A percentile compares a stretch with the other conserved stretches of the same genome.
Evolutionary conservation across 2,797 vertebrate genomes (phyloP).

Genomic region (Vireo griseus): DNA sequence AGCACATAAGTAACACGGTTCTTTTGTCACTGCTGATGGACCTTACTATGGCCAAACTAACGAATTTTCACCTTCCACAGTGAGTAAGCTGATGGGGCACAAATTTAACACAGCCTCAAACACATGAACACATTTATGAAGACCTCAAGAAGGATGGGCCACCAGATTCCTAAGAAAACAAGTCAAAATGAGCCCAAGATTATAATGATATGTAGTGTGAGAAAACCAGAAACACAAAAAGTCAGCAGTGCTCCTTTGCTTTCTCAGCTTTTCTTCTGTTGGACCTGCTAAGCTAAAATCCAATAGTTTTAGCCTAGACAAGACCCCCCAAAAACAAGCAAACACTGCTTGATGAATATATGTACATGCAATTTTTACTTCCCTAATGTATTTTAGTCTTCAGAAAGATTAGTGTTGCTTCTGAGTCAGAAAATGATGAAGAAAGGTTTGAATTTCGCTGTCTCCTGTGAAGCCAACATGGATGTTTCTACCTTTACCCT

Average conservation of each 20-base stretch:
- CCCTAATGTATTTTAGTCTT: background rate
- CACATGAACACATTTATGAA: background rate
- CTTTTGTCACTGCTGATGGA: background rate
- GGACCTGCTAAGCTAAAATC: background rate
- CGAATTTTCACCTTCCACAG: background rate
- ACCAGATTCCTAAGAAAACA: background rate
- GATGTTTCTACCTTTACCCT: background rate
- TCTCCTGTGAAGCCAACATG: background rate
- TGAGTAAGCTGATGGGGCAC: background rate
- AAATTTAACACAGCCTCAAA: background rate
- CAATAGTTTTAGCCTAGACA: background rate
- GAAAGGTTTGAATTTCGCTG: background rate
- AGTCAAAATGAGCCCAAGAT: background rate
- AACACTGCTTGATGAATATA: background rate
- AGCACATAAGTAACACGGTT: background rate
- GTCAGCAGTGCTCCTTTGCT: background rate
- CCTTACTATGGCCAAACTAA: background rate
- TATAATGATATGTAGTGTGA: fast-evolving
- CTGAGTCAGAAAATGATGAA: background rate
- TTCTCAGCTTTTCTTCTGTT: background rate
- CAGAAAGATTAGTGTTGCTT: background rate
- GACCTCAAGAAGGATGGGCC: background rate
- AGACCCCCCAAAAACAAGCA: background rate
- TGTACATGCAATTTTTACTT: background rate
- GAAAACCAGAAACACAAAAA: background rate